phyloP scores from a whole-genome alignment of 2,113 vertebrate species.

The Rousettus leschenaultii region DNA sequence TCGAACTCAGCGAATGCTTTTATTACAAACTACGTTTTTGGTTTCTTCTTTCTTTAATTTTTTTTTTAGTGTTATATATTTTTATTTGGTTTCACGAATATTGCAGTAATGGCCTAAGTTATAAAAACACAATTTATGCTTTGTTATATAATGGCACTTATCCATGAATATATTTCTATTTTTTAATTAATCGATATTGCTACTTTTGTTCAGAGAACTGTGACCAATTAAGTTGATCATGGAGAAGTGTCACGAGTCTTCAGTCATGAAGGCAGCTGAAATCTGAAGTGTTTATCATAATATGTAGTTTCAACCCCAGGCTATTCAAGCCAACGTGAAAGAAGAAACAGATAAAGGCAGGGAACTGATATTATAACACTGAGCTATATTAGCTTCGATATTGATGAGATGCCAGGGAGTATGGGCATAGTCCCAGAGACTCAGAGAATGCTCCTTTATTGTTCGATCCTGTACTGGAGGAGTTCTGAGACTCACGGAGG shows the following conservation, averaged over 20 bases:
- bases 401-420: background rate
- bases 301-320: background rate
- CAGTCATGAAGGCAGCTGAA: background rate
- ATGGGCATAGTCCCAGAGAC: background rate
- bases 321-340: background rate
- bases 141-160: constrained; percentile 29
- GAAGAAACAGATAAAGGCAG: background rate
- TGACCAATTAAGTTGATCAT: constrained; percentile 50
- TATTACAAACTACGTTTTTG: background rate
- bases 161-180: constrained; percentile 10
- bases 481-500: constrained; percentile 1
- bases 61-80: background rate
- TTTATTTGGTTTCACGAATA: background rate
- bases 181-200: constrained; percentile 35
- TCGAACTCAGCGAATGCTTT: background rate
- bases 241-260: background rate
- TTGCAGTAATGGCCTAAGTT: background rate
- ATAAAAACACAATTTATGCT: background rate
- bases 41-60: background rate
- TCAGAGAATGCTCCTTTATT: constrained; percentile 19
- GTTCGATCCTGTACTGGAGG: constrained; percentile 9
- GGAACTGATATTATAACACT: background rate
- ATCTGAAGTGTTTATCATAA: background rate
- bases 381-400: background rate
- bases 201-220: constrained; percentile 43